Conservation (phyloP, 2,797 vertebrate species). For the Fringilla coelebs region DNA sequence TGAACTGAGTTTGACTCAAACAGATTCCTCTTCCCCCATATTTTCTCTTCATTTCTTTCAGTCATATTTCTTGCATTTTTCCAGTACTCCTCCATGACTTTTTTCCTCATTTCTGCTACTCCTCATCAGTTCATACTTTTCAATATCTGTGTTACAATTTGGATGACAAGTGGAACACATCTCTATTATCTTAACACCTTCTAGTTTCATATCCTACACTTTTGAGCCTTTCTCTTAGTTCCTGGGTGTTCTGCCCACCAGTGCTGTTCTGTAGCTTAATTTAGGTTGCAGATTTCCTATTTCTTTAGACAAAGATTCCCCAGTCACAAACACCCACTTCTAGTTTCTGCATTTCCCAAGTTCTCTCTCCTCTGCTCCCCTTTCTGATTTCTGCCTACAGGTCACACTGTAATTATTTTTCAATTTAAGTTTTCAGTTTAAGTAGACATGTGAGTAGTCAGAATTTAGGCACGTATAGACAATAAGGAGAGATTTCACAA, state of each 20-base stretch:
- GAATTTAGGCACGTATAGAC: not conserved
- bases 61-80: not conserved
- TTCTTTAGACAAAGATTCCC: not conserved
- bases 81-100: not conserved
- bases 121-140: not conserved
- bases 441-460: not conserved
- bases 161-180: not conserved
- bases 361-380: not conserved
- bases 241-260: not conserved
- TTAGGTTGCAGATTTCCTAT: not conserved
- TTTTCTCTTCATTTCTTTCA: not conserved
- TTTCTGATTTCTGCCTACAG: not conserved
- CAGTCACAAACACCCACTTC: not conserved
- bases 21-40: not conserved
- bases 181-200: not conserved
- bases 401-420: not conserved
- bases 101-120: constrained; percentile 14
- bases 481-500: not conserved
- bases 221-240: not conserved
- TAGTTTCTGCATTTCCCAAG: not conserved
- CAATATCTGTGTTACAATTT: not conserved
- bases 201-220: not conserved
- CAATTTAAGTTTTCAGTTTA: not conserved
- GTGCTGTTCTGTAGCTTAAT: not conserved
- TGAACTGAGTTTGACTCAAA: not conserved